Conservation (phyloP, 2,797 vertebrate genomes). For the Silurus lanzhouensis region DNA sequence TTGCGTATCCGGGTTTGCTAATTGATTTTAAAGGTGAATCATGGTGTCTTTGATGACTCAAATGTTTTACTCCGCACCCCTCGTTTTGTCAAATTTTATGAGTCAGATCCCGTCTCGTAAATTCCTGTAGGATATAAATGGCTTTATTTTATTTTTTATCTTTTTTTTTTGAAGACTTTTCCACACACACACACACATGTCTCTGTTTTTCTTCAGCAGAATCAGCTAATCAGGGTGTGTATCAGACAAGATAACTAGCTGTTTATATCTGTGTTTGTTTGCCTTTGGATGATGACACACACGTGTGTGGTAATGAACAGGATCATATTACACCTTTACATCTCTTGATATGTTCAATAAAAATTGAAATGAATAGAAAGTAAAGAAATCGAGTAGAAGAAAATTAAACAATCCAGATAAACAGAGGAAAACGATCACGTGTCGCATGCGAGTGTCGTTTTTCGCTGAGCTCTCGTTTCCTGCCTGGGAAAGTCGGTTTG, state of each 20-base stretch:
- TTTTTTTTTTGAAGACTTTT: not conserved
- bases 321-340: not conserved
- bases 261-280: slow-evolving; percentile 28
- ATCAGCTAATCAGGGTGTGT: slow-evolving; percentile 52
- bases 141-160: slow-evolving; percentile 5
- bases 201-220: not conserved
- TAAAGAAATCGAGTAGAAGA: slow-evolving; percentile 13
- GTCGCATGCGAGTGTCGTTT: slow-evolving; percentile 48
- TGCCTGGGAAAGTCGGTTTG: slow-evolving; percentile 70
- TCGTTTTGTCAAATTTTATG: not conserved
- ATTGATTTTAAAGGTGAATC: slow-evolving; percentile 28
- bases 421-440: not conserved
- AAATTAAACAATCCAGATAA: not conserved
- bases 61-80: not conserved
- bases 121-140: slow-evolving; percentile 29
- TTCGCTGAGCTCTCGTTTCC: slow-evolving; percentile 63
- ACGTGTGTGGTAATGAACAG: not conserved
- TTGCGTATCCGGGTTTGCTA: slow-evolving; percentile 4
- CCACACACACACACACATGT: not conserved
- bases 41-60: slow-evolving; percentile 14
- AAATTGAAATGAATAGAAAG: not conserved
- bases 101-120: slow-evolving; percentile 29
- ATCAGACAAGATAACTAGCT: slow-evolving; percentile 34
- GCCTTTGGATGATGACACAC: not conserved
- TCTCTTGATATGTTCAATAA: not conserved